Evolutionary conservation across 2,888 invertebrate species (phyloP), one percentile per base, ranked within the genome.

Genomic region (Tetrapedia diversipes): DNA sequence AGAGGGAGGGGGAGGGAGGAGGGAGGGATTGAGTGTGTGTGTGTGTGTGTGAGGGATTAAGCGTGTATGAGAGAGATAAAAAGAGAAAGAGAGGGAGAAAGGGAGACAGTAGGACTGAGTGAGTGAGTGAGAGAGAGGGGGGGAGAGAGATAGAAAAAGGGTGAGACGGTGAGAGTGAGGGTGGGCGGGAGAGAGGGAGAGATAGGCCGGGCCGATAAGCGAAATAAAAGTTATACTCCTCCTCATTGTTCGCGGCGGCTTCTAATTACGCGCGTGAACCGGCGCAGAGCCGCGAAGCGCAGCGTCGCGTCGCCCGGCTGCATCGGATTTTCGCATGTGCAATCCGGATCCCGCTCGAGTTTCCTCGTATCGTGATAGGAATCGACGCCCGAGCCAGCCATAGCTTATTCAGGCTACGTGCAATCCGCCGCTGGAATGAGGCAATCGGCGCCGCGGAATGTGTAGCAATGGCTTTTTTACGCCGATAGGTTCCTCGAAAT

Each of bases 161-260:
- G n/a, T n/a, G n/a, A n/a, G n/a, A n/a, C n/a, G n/a, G n/a, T n/a
- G n/a, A n/a, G n/a, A n/a, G n/a, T n/a, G n/a, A n/a, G n/a, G n/a
- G n/a, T n/a, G n/a, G n/a, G n/a, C n/a, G n/a, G n/a, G n/a, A n/a
- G n/a, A n/a, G n/a, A n/a, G n/a, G n/a, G n/a, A n/a, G 73, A 89
- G 91, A 91, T 90, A 85, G 76, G 67, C 85, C 76, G 75, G 80
- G 67, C 74, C 81, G 90, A 91, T 91, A 91, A 90, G 87, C 86
- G 86, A 87, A 90, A 90, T 91, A 90, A 91, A 91, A 90, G 86
- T 89, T 89, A 88, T 85, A 86, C 86, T 87, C 87, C 86, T 87
- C 87, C 89, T 89, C 88, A 90, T 91, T 91, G 90, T 91, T 90
- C 89, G 85, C 81, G 81, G 85, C 82, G 86, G 88, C 87, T 89